Evolutionary conservation across 2,888 invertebrate species (phyloP), one percentile per base, ranked within the genome.

Genomic region (Lycia hirtaria): DNA sequence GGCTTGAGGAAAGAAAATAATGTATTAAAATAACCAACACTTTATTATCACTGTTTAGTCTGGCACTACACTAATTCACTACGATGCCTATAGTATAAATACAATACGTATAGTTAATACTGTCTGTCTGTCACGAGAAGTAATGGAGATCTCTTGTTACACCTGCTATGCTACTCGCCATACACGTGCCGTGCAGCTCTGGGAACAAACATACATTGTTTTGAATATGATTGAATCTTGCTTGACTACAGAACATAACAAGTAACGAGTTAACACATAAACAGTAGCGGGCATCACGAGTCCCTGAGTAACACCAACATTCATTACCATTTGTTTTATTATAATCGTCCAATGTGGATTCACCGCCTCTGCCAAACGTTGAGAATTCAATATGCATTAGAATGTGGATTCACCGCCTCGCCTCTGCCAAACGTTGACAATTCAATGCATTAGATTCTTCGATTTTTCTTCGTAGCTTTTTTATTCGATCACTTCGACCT

Each of bases 91-190:
- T 61, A 58, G 58, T 69, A 75, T 73, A 76, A 75, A 76, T 77
- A 78, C 62, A 69, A 53, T 68, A 67, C 62, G 62, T 73, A 70
- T 65, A 68, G 57, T 67, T 68, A 81, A 81, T 80, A 80, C 78
- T 78, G 80, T 75, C 60, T 68, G 65, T 62, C 48, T 67, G 69
- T 66, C 68, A 62, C 71, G 68, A 59, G 64, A 53, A 67, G 66
- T 60, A 56, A 57, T 49, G 58, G 65, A 68, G 72, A 65, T 68
- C 71, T 33, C 44, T 37, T 24, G 51, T 48, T 35, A 43, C 55
- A 12, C 24, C 38, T 17, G 20, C 53, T n/a, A n/a, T n/a, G 38
- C 37, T 26, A 26, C 50, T 32, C 48, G 15, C 52, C 7, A 5
- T 6, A 19, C 20, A 9, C 17, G 22, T 0, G 5, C 28, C 9